Evolutionary conservation across 2,888 invertebrate species (phyloP).

Genomic region (Eupithecia dodoneata): DNA sequence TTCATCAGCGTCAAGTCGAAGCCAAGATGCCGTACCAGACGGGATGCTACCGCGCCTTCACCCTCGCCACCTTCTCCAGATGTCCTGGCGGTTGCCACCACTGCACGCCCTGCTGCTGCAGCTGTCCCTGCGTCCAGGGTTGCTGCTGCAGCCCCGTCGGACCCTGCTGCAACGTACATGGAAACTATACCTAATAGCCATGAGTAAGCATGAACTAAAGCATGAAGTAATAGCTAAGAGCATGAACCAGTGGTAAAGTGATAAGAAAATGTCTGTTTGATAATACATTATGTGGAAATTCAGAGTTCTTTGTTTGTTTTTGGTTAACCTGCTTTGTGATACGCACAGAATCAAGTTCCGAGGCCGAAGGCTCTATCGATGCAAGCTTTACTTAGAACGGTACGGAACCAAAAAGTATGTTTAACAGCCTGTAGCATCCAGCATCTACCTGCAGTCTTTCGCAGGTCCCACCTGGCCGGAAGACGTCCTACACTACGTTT

Average conservation of each 20-base stretch:
- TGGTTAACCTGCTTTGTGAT: no score
- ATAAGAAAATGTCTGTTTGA: background rate
- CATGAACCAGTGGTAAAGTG: background rate
- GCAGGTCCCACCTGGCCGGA: no score
- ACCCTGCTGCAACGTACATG: slow-evolving; percentile 1
- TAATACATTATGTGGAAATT: background rate
- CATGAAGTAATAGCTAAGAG: no score
- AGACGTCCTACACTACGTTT: no score
- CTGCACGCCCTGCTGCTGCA: background rate
- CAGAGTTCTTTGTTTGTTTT: background rate
- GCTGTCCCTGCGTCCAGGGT: background rate
- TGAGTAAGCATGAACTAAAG: no score
- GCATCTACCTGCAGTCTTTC: no score
- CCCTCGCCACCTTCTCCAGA: background rate
- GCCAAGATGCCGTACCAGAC: background rate
- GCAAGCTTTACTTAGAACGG: no score
- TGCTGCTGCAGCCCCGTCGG: slow-evolving; percentile 7
- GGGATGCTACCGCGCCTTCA: background rate
- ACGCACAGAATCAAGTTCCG: no score
- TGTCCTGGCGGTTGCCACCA: background rate
- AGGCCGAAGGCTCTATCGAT: no score
- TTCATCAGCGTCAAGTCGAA: background rate
- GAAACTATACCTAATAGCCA: slow-evolving; percentile 1
- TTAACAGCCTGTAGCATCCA: no score
- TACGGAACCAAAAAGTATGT: no score